Base-by-base conservation (phyloP, 1,140 invertebrate genomes). In the Rhagoletis pomonella region DNA sequence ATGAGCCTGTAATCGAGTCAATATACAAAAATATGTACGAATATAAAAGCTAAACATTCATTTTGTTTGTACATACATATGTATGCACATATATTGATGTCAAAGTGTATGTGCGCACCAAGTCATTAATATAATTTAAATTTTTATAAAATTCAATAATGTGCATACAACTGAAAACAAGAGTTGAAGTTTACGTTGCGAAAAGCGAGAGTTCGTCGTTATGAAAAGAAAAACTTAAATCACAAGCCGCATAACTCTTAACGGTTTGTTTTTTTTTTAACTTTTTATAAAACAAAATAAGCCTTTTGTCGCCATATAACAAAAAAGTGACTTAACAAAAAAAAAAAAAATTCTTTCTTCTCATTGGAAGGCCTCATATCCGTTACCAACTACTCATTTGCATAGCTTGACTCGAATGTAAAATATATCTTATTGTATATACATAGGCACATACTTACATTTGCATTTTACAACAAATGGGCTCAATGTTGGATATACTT, bases 1-100 rank as follows among this genome's bases (percentile, higher is more conserved):
- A 81, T 81, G 47, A 42, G 73, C n/a, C 73, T 81, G 42, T n/a
- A 81, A 55, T 9, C n/a, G n/a, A 81, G 14, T 29, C 67, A 69
- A 73, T 47, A 42, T 42, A 47, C 4, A 9, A 10, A 55, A 58
- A 58, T n/a, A 29, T 29, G 14, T 9, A 4, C 29, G 29, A 29
- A 29, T 29, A 29, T 29, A 29, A 29, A 29, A 81, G 19, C 47
- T 55, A 29, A 29, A 47, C 50, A 73, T 81, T 9, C 29, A 67
- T 81, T 55, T 9, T 81, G 44, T 55, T 55, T 55, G 73, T n/a
- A 19, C 6, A 1, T 67, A 4, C 6, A 55, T 55, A 55, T 55
- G n/a, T n/a, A n/a, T n/a, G n/a, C n/a, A n/a, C n/a, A n/a, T n/a
- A n/a, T n/a, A n/a, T n/a, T n/a, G n/a, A n/a, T n/a, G 10, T 29